Evolutionary conservation across 2,888 invertebrate genomes (phyloP), one percentile per base, ranked within the genome.

Genomic region (Cephalotes varians): DNA sequence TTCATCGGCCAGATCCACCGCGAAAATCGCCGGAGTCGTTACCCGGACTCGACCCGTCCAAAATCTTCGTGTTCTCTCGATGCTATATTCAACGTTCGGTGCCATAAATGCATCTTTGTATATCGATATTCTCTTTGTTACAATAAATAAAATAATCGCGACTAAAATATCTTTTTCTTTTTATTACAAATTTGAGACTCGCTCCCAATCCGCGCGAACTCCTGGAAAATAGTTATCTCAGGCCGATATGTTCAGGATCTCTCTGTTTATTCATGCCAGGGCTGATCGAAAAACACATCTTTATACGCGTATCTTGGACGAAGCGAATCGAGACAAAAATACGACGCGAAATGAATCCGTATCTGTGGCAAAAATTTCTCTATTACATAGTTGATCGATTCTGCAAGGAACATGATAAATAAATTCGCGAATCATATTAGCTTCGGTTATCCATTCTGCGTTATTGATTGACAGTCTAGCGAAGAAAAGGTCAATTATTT

Each of bases 1-100:
- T 89, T 88, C 89, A 87, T 86, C 54, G 71, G 25, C n/a, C 25
- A 2, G 56, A 40, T 60, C 54, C 37, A 49, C 73, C 80, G 56
- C 58, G 67, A 58, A 56, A 56, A 73, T 82, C 60, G 18, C 6
- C 47, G 56, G 40, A 56, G 34, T 71, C 56, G 56, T 71, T 79
- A 71, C 9, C 15, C 65, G 25, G 21, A 10, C n/a, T 37, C 15
- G 72, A 51, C 51, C 28, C 49, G 44, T 74, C 9, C 80, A 54
- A 77, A 65, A 76, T 77, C 65, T 77, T 49, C 25, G 25, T 31
- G 10, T 7, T 51, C n/a, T 44, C 56, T 49, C 28, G 47, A 12
- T n/a, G 40, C 31, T 44, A 31, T 34, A n/a, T 73, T 60, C 28
- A 54, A 47, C 31, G n/a, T n/a, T 28, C 65, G 65, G 7, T 18